Evolutionary conservation across 2,113 vertebrate species (phyloP).

Genomic region (Merops nubicus): DNA sequence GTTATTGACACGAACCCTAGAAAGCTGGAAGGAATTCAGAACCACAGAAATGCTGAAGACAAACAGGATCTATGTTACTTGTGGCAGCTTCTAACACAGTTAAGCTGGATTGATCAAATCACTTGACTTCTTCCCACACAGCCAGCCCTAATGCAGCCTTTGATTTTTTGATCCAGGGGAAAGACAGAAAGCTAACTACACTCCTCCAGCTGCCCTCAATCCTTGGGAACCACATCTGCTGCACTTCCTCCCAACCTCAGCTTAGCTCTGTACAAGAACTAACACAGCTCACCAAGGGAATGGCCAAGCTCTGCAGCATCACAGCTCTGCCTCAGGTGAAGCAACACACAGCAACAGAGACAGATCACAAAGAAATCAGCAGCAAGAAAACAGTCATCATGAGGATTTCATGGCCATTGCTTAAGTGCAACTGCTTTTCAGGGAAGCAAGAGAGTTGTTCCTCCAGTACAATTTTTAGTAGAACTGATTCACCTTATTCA

Average conservation of each 20-base stretch:
- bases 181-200: neutral
- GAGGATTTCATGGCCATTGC: neutral
- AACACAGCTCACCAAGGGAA: neutral
- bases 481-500: neutral
- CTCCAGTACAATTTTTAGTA: neutral
- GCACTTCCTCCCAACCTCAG: neutral
- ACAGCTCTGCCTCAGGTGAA: neutral
- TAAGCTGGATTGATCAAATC: neutral
- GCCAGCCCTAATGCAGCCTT: neutral
- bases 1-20: neutral
- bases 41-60: neutral
- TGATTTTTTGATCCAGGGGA: neutral
- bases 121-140: neutral
- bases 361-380: neutral
- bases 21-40: neutral
- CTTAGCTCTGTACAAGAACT: neutral
- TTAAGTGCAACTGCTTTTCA: neutral
- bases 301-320: fast-evolving
- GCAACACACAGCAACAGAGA: neutral
- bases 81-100: neutral
- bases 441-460: neutral
- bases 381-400: neutral
- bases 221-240: neutral
- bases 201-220: neutral
- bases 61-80: neutral